These are phyloP conservation scores for Symphodus melops DNA, from an alignment of 2,113 vertebrate genomes.

Conservation along the genomic window DNA sequence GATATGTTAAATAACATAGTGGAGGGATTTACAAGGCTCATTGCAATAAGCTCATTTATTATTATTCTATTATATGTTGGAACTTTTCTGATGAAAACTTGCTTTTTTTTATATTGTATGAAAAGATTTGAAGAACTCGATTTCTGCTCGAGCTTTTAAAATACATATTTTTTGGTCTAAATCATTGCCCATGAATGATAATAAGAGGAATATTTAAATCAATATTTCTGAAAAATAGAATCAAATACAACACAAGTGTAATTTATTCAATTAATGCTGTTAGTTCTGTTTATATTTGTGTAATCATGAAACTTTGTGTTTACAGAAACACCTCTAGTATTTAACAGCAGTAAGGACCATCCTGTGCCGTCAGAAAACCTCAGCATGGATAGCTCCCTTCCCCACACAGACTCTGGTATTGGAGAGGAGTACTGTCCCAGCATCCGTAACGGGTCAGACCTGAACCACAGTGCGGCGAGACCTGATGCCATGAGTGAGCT, in stretches of 20 bases:
- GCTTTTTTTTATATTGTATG: too few relatives aligned
- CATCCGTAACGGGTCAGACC: slow-evolving; percentile 89
- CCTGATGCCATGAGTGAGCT: slow-evolving; percentile 88
- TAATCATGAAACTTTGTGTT: too few relatives aligned
- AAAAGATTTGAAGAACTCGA: background rate
- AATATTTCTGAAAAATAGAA: background rate
- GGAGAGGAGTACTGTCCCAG: slow-evolving; percentile 88
- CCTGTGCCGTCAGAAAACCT: slow-evolving; percentile 82
- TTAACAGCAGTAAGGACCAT: slow-evolving; percentile 85
- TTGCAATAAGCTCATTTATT: background rate
- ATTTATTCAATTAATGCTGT: background rate
- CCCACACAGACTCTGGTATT: slow-evolving; percentile 92
- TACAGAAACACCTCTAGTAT: slow-evolving; percentile 86
- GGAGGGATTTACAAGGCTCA: background rate
- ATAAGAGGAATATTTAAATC: background rate
- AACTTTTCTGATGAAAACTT: background rate
- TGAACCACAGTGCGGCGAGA: slow-evolving; percentile 81
- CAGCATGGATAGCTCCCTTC: slow-evolving; percentile 84
- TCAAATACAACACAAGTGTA: background rate
- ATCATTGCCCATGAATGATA: background rate
- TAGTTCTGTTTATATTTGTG: too few relatives aligned
- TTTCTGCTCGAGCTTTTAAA: background rate
- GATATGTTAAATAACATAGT: background rate
- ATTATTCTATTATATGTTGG: background rate
- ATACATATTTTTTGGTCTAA: background rate